These are phyloP conservation scores for Cinara cedri DNA, from an alignment of 2,888 invertebrate genomes.

Conservation along the genomic window DNA sequence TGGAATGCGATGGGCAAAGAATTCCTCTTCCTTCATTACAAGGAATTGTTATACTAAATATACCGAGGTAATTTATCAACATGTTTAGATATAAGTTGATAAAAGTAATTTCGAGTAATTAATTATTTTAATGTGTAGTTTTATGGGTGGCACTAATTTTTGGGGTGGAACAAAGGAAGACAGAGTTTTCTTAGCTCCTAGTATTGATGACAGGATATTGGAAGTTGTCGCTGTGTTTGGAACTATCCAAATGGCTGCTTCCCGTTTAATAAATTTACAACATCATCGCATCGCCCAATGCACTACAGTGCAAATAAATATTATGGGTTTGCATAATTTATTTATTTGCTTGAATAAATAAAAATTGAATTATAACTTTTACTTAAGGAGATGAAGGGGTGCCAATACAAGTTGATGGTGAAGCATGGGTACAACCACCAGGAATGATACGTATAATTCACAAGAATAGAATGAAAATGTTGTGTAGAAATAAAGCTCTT, in stretches of 20 bases:
- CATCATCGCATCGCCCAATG: slow-evolving; percentile 98
- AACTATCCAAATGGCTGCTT: slow-evolving; percentile 96
- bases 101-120: not conserved
- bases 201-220: slow-evolving; percentile 93
- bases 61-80: slow-evolving; percentile 72
- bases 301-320: slow-evolving; percentile 93
- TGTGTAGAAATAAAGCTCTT: slow-evolving; percentile 86
- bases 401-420: slow-evolving; percentile 95
- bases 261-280: slow-evolving; percentile 90
- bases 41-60: slow-evolving; percentile 95
- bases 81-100: not conserved
- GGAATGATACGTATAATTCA: slow-evolving; percentile 95
- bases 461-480: slow-evolving; percentile 96
- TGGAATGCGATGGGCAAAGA: slow-evolving; percentile 95
- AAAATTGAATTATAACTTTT: slow-evolving; percentile 19
- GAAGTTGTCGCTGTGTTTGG: slow-evolving; percentile 98
- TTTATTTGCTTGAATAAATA: slow-evolving; percentile 58
- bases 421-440: slow-evolving; percentile 97
- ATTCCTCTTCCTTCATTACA: slow-evolving; percentile 94
- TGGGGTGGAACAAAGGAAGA: slow-evolving; percentile 95
- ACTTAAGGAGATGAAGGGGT: slow-evolving; percentile 79
- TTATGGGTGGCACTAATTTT: slow-evolving; percentile 98
- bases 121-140: slow-evolving; percentile 68
- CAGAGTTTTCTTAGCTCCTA: slow-evolving; percentile 88
- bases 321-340: slow-evolving; percentile 70